These are phyloP conservation scores for Brachirus orientalis DNA, from an alignment of 2,113 vertebrate genomes.

Conservation along the genomic window DNA sequence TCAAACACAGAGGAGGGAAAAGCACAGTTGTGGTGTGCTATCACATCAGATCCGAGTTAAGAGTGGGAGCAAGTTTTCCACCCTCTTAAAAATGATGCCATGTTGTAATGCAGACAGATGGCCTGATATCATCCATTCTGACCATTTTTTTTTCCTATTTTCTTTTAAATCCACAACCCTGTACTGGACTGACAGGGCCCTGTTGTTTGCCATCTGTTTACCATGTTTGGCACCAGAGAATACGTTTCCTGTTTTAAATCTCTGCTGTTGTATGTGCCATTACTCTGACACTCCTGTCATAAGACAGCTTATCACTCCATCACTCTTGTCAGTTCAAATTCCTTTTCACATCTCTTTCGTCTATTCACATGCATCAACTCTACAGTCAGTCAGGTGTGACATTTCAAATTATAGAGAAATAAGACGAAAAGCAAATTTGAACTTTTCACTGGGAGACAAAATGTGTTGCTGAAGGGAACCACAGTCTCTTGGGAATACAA, in stretches of 20 bases:
- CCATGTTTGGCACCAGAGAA: slow-evolving; percentile 52
- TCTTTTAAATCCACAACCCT: slow-evolving; percentile 51
- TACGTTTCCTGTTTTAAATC: slow-evolving; percentile 46
- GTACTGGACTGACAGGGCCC: slow-evolving; percentile 63
- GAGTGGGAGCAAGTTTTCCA: slow-evolving; percentile 46
- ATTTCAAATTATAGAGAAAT: slow-evolving; percentile 14
- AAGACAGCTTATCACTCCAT: slow-evolving; percentile 8
- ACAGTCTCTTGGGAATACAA: slow-evolving; percentile 9
- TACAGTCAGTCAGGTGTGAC: slow-evolving; percentile 7
- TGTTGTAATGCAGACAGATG: slow-evolving; percentile 69
- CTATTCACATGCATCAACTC: slow-evolving; percentile 5
- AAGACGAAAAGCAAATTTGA: slow-evolving; percentile 3
- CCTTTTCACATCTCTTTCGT: slow-evolving; percentile 5
- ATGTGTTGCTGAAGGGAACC: slow-evolving; percentile 12
- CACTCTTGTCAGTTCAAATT: not conserved
- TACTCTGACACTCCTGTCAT: slow-evolving; percentile 19
- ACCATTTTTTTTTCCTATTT: slow-evolving; percentile 18
- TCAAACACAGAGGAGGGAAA: slow-evolving; percentile 46
- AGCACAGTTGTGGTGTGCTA: slow-evolving; percentile 28
- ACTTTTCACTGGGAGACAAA: not conserved
- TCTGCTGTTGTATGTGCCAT: slow-evolving; percentile 40
- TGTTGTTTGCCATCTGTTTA: slow-evolving; percentile 74
- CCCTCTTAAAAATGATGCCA: slow-evolving; percentile 60
- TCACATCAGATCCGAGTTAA: slow-evolving; percentile 49
- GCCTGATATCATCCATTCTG: slow-evolving; percentile 64